Evolutionary conservation across 1,140 invertebrate genomes (phyloP), one percentile per base, ranked within the genome.

Genomic region (Nilaparvata lugens): DNA sequence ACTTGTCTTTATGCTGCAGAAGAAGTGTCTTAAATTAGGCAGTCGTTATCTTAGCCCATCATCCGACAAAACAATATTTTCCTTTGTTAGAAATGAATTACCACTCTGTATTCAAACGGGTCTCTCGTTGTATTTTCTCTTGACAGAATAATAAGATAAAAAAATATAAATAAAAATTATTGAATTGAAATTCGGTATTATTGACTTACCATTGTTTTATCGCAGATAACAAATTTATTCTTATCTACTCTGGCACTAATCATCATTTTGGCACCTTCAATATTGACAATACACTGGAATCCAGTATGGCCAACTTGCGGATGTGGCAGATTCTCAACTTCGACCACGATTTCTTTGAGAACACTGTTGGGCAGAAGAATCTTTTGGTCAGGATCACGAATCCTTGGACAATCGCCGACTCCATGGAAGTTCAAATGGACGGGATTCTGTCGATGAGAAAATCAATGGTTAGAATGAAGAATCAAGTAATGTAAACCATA

Each of bases 231-330:
- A 52, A 83, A 84, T 61, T 86, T 84, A 67, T 86, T 88, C 28
- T 82, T 83, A 70, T 91, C 89, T 16, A 94, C 87, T 66, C 88
- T 78, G 1, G 93, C 93, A 51, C 90, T 87, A 5, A 95, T 82
- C 62, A 89, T 81, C 79, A 95, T 87, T 70, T 92, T 92, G 13
- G 91, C 90, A 31, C 85, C 86, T 76, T 95, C 93, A 63, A 95
- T 93, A 63, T 88, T 88, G 23, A 95, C 86, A 60, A 94, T 88
- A 73, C 93, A 96, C 68, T 94, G 86, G 70, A 95, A 94, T 28
- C 89, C 90, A 14, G 87, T 87, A 65, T 91, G 90, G 0, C 85
- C 89, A 57, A 84, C 83, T 76, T 90, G 87, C 9, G 91, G 88
- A 73, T 89, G 86, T 4, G 91, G 91, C 43, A 95, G 72, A 75